These are phyloP conservation scores for Todus mexicanus DNA, from an alignment of 2,797 vertebrate genomes.

Conservation along the genomic window DNA sequence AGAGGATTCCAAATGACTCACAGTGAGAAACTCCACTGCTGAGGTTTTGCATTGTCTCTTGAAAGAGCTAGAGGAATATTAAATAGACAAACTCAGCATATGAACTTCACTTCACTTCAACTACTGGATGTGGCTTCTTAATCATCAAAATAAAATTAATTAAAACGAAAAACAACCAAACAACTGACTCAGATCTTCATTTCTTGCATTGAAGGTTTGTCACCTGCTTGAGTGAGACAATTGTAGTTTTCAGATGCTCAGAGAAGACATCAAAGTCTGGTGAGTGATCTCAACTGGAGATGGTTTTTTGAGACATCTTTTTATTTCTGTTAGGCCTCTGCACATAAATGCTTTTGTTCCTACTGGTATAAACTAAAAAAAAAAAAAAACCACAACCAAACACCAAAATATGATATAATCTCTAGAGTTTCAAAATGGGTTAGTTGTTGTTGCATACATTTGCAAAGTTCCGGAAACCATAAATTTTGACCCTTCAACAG, in stretches of 20 bases:
- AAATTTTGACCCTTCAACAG: neutral
- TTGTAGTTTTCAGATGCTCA: neutral
- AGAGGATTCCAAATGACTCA: conserved; percentile 10
- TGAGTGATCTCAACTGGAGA: neutral
- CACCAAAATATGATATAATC: neutral
- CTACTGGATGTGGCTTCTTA: neutral
- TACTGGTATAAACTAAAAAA: neutral
- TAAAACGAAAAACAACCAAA: neutral
- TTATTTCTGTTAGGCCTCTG: neutral
- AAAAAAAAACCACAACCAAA: accelerated
- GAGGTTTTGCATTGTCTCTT: neutral
- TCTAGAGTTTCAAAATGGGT: neutral
- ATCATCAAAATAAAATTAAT: neutral
- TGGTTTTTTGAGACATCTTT: accelerated
- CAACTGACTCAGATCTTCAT: neutral
- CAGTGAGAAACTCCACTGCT: neutral
- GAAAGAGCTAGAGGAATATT: neutral
- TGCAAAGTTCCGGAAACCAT: neutral
- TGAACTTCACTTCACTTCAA: neutral
- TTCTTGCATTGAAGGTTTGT: neutral
- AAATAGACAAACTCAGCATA: neutral
- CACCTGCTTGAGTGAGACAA: neutral
- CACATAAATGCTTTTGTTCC: neutral
- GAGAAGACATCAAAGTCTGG: neutral
- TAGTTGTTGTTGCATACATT: neutral